Conservation (phyloP, 2,113 vertebrate genomes). For the Nanger granti region DNA sequence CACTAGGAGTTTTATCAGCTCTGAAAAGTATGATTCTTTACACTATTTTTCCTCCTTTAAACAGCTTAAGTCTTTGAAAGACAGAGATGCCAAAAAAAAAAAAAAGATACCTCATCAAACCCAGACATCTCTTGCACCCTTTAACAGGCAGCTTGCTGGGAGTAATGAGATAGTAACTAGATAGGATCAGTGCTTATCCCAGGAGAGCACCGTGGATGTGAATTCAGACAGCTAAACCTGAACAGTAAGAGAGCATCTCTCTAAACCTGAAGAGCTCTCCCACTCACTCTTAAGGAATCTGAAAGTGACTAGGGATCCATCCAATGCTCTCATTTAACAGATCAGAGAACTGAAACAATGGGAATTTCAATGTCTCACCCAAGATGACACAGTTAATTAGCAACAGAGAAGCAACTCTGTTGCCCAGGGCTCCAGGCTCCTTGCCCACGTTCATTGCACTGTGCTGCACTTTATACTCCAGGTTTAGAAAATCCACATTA, state of each 20-base stretch:
- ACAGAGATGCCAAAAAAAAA: background rate
- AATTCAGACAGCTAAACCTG: background rate
- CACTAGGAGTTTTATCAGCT: background rate
- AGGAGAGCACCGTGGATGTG: background rate
- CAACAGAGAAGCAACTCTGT: constrained; percentile 23
- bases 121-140: background rate
- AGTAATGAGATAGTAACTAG: background rate
- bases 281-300: background rate
- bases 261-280: background rate
- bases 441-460: background rate
- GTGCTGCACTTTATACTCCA: background rate
- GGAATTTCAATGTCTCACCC: background rate
- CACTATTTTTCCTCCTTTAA: background rate
- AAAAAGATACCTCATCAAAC: background rate
- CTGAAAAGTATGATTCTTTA: background rate
- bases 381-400: constrained; percentile 39
- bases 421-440: background rate
- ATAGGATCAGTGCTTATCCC: background rate
- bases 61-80: background rate
- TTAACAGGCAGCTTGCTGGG: background rate
- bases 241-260: background rate
- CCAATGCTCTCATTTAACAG: constrained; percentile 8
- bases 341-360: constrained; percentile 16
- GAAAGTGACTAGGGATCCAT: background rate
- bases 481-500: constrained; percentile 49